These are phyloP conservation scores for Cephonodes hylas DNA, from an alignment of 2,888 invertebrate species.

Conservation along the genomic window DNA sequence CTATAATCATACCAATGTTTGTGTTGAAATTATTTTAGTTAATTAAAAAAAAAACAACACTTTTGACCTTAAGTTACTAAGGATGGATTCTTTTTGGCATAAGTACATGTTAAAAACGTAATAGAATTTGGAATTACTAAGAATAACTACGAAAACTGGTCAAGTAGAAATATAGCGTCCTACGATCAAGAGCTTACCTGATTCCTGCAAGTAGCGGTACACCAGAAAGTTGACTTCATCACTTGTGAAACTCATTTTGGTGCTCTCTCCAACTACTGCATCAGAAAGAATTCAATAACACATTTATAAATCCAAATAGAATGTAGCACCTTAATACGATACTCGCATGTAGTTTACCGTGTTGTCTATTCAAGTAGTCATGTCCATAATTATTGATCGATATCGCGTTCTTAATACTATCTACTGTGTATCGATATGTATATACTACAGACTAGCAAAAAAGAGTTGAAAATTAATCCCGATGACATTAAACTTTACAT, in stretches of 20 bases:
- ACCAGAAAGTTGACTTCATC: conserved; percentile 99
- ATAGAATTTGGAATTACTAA: not conserved
- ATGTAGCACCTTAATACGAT: too few relatives aligned
- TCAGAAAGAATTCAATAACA: not conserved
- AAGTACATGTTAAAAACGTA: not conserved
- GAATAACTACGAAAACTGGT: conserved; percentile 22
- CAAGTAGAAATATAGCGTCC: not conserved
- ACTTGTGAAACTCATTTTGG: conserved; percentile 96
- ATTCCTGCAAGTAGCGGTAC: conserved; percentile 98
- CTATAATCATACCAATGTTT: too few relatives aligned
- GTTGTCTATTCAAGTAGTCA: not conserved
- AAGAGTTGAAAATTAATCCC: too few relatives aligned
- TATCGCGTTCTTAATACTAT: not conserved
- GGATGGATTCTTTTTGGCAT: too few relatives aligned
- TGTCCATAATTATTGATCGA: not conserved
- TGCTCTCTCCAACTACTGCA: not conserved
- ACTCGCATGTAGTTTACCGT: too few relatives aligned
- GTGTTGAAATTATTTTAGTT: too few relatives aligned
- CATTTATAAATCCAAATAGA: not conserved
- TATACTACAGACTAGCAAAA: too few relatives aligned
- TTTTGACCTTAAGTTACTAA: too few relatives aligned
- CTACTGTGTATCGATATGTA: too few relatives aligned
- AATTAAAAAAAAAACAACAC: too few relatives aligned
- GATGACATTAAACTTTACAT: too few relatives aligned
- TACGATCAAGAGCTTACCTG: conserved; percentile 83